phyloP scores from a whole-genome alignment of 2,888 invertebrate species.

The Apodemia mormo region DNA sequence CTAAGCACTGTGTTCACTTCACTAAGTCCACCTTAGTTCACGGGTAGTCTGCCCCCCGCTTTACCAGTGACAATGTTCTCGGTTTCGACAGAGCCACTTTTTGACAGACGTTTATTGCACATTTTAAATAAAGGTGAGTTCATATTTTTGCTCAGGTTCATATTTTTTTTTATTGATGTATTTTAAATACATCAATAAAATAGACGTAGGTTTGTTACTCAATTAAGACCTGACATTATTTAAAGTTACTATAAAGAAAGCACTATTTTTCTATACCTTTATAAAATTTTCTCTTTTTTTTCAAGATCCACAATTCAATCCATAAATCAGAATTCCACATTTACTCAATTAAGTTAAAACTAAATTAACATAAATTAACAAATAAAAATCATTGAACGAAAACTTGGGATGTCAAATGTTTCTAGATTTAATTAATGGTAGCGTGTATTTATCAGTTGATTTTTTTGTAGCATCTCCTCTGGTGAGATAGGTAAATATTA shows the following conservation, averaged over 20 bases:
- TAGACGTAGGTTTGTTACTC: neutral
- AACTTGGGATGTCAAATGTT: too few species aligned
- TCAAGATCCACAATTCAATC: too few species aligned
- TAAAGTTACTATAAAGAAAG: neutral
- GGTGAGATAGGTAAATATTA: too few species aligned
- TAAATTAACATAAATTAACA: too few species aligned
- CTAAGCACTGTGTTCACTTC: constrained; percentile 42
- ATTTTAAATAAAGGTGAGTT: constrained; percentile 12
- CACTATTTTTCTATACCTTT: neutral
- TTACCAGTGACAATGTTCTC: constrained; percentile 76
- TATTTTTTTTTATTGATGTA: too few species aligned
- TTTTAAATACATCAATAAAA: neutral
- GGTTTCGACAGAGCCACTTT: constrained; percentile 42
- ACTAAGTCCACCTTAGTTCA: constrained; percentile 7
- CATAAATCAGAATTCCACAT: too few species aligned
- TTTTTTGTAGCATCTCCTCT: too few species aligned
- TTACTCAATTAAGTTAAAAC: too few species aligned
- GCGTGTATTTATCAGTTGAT: too few species aligned
- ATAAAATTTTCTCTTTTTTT: too few species aligned
- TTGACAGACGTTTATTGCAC: constrained; percentile 20
- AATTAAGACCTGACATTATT: neutral
- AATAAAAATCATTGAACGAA: too few species aligned
- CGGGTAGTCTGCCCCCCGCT: constrained; percentile 57
- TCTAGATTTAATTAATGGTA: too few species aligned
- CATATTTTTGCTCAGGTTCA: neutral